Evolutionary conservation across 2,113 vertebrate genomes (phyloP).

Genomic region (Ceratotherium simum): DNA sequence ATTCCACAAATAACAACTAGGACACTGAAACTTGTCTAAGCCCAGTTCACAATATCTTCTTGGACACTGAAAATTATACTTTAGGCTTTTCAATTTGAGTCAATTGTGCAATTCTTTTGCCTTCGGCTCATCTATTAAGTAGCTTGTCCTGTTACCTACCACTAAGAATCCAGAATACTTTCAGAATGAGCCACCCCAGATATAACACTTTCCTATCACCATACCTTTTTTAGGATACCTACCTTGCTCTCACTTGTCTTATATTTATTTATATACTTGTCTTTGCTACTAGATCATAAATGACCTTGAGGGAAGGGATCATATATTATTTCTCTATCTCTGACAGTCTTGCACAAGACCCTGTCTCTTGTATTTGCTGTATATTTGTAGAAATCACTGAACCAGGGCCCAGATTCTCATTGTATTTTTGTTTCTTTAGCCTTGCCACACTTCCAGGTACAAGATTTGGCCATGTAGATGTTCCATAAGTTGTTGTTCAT

Average conservation of each 20-base stretch:
- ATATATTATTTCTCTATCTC: not conserved
- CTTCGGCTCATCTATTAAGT: not conserved
- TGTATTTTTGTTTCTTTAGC: not conserved
- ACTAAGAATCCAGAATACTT: not conserved
- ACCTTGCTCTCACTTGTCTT: not conserved
- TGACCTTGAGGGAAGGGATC: not conserved
- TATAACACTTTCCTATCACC: not conserved
- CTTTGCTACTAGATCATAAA: not conserved
- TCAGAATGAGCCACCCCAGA: not conserved
- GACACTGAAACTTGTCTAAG: not conserved
- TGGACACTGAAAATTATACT: not conserved
- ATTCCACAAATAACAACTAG: not conserved
- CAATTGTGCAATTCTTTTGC: not conserved
- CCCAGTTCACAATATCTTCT: not conserved
- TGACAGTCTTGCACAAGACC: not conserved
- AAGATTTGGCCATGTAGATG: not conserved
- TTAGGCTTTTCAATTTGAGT: not conserved
- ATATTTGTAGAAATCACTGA: not conserved
- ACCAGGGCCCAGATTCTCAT: not conserved
- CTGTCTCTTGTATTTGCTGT: not conserved
- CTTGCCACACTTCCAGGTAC: not conserved
- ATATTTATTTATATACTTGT: not conserved
- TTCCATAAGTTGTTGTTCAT: not conserved
- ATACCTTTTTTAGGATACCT: not conserved
- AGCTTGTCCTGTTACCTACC: not conserved